A percentile compares a stretch with the other conserved stretches of the same genome.
Conservation (phyloP, 2,888 invertebrate genomes). For the Microdon myrmicae region DNA sequence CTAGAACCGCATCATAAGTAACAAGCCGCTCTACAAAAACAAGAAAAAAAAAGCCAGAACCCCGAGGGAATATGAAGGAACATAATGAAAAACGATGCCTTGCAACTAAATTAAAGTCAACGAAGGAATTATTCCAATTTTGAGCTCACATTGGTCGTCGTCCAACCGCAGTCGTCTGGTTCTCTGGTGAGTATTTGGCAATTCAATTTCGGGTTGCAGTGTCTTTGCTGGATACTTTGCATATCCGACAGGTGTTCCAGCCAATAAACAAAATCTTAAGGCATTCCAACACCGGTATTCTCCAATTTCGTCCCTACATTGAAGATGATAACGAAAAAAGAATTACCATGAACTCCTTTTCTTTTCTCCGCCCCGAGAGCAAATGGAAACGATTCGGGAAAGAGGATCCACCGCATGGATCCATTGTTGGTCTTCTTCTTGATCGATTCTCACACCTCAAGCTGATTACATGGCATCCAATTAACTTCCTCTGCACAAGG, state of each 20-base stretch:
- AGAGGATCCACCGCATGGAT: slow-evolving; percentile 17
- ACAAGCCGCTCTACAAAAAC: no score
- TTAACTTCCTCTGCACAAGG: slow-evolving; percentile 25
- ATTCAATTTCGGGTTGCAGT: slow-evolving; percentile 28
- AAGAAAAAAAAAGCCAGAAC: neutral
- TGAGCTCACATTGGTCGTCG: slow-evolving; percentile 3
- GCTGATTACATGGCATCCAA: slow-evolving; percentile 42
- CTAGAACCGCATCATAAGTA: no score
- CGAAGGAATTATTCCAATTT: slow-evolving; percentile 33
- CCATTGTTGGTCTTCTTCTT: slow-evolving; percentile 9
- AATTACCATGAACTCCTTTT: no score
- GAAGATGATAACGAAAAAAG: no score
- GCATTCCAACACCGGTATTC: no score
- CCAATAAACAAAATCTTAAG: slow-evolving; percentile 21
- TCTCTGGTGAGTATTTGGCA: slow-evolving; percentile 17
- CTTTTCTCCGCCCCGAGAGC: no score
- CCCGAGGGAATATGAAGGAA: no score
- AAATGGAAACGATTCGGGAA: no score
- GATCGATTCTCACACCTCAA: slow-evolving; percentile 49
- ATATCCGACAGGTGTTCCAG: slow-evolving; percentile 50
- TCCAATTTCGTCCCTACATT: no score
- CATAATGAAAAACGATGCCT: neutral
- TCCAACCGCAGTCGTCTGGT: neutral
- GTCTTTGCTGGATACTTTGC: slow-evolving; percentile 37
- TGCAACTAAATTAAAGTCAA: slow-evolving; percentile 33